A percentile compares a stretch with the other conserved stretches of the same genome.
phyloP scores from a whole-genome alignment of 2,113 vertebrate genomes.

The Halichoeres trimaculatus region DNA sequence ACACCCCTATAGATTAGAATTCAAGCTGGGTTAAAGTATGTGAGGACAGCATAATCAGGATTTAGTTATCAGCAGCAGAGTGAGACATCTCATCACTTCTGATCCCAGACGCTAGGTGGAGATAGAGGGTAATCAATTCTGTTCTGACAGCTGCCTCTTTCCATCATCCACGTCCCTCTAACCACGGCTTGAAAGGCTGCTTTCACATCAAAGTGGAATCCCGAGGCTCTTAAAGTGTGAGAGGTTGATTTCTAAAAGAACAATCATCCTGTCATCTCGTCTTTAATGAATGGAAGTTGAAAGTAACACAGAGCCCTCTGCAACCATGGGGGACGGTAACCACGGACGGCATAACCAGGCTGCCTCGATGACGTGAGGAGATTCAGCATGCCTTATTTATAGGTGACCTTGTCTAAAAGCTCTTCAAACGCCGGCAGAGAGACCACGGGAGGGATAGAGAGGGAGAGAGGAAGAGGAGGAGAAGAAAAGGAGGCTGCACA shows the following conservation, averaged over 20 bases:
- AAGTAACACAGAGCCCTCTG: slow-evolving; percentile 43
- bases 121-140: slow-evolving; percentile 42
- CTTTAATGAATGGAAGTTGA: slow-evolving; percentile 64
- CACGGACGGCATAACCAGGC: slow-evolving; percentile 63
- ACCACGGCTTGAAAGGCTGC: slow-evolving; percentile 46
- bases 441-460: slow-evolving; percentile 25
- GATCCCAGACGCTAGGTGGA: slow-evolving; percentile 72
- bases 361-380: slow-evolving; percentile 70
- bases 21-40: too few relatives aligned
- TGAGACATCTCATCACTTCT: too few relatives aligned
- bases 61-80: too few relatives aligned
- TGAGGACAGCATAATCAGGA: too few relatives aligned
- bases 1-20: too few relatives aligned
- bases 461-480: slow-evolving; percentile 2
- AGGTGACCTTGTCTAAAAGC: slow-evolving; percentile 81
- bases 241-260: slow-evolving; percentile 51
- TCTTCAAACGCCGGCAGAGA: slow-evolving; percentile 62
- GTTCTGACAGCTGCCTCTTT: slow-evolving; percentile 57
- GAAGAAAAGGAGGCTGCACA: too few relatives aligned
- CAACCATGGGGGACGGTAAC: slow-evolving; percentile 61
- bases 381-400: slow-evolving; percentile 81
- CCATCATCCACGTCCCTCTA: slow-evolving; percentile 31
- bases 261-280: slow-evolving; percentile 51
- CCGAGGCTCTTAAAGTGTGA: slow-evolving; percentile 44
- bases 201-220: slow-evolving; percentile 52